Conservation (phyloP, 2,113 vertebrate species). For the Passerina amoena region DNA sequence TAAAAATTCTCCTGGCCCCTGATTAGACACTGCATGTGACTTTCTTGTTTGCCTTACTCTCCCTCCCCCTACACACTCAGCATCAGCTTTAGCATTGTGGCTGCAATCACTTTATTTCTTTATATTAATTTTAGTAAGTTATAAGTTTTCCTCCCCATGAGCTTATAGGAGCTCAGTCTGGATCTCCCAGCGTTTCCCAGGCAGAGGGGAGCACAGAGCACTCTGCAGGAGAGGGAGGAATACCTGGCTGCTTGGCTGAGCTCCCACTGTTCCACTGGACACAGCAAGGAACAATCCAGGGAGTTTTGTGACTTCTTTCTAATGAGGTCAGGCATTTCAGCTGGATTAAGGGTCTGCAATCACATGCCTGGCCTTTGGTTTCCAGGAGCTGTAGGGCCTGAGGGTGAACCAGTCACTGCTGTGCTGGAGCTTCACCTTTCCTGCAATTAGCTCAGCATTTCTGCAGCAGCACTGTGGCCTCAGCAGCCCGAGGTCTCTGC, state of each 20-base stretch:
- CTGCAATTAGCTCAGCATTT: neutral
- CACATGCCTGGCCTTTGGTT: neutral
- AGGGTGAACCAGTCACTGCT: neutral
- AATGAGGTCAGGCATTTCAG: neutral
- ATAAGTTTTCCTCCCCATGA: neutral
- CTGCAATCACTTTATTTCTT: neutral
- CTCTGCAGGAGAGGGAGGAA: neutral
- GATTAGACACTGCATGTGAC: neutral
- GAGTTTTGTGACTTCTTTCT: slow-evolving; percentile 5
- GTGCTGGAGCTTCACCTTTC: neutral
- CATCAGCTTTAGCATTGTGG: neutral
- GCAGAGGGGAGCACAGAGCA: neutral
- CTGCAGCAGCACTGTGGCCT: neutral
- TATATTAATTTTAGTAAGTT: neutral
- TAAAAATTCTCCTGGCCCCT: neutral
- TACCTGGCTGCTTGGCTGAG: neutral
- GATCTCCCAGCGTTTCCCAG: neutral
- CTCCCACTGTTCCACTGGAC: neutral
- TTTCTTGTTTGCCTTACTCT: neutral
- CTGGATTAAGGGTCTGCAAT: slow-evolving; percentile 1
- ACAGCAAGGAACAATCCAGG: neutral
- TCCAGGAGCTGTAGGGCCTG: neutral
- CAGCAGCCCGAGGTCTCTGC: neutral
- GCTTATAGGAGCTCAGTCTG: neutral
- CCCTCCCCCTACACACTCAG: neutral